These are phyloP conservation scores for Bos taurus DNA, from an alignment of 2,113 vertebrate genomes.

Conservation along the genomic window ARS-UCD2.0 NC_037345.1:8016501-8017000, in stretches of 20 bases:
- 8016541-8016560: not conserved
- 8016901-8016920: rapidly evolving
- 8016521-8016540: not conserved
- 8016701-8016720: not conserved
- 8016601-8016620: not conserved
- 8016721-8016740: rapidly evolving
- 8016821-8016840: not conserved
- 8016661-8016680: not conserved
- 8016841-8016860: not conserved
- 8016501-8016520: not conserved
- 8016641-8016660: too few species aligned
- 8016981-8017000: too few species aligned
- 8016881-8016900: not conserved
- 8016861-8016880: not conserved
- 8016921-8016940: too few species aligned
- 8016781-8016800: not conserved
- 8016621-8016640: not conserved
- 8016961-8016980: rapidly evolving
- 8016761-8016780: not conserved
- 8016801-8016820: not conserved
- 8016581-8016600: not conserved
- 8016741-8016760: not conserved
- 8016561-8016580: not conserved
- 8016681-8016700: not conserved
- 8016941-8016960: rapidly evolving